Evolutionary conservation across 2,113 vertebrate species (phyloP).

Genomic region (Narcine bancroftii): DNA sequence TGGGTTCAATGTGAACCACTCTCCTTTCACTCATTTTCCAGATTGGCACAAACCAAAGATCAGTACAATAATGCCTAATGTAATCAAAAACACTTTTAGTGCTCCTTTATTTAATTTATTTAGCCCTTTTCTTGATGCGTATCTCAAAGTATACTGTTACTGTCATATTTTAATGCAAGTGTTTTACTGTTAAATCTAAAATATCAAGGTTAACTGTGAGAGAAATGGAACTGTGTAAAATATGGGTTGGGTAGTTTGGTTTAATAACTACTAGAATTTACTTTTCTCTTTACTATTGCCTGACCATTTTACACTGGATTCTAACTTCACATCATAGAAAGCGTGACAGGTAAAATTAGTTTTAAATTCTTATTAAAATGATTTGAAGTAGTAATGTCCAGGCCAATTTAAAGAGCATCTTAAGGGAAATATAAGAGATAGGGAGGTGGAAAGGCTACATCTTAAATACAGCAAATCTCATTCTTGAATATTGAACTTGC

Average conservation of each 20-base stretch:
- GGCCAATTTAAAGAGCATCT: neutral
- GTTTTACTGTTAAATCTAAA: neutral
- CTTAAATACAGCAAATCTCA: neutral
- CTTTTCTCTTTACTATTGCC: neutral
- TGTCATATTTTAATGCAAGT: neutral
- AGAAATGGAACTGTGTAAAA: neutral
- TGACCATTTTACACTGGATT: neutral
- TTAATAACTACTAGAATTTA: neutral
- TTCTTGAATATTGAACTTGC: neutral
- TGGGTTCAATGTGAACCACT: neutral
- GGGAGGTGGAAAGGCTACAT: neutral
- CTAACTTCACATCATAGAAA: neutral
- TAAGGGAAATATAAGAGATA: neutral
- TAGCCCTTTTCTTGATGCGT: neutral
- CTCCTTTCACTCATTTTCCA: neutral
- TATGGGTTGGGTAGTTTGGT: neutral
- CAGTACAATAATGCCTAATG: neutral
- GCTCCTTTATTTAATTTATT: neutral
- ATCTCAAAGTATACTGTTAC: neutral
- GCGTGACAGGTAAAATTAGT: neutral
- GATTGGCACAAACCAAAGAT: neutral
- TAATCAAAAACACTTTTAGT: slow-evolving; percentile 14
- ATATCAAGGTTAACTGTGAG: neutral
- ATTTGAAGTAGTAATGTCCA: neutral
- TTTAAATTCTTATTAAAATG: neutral